Evolutionary conservation across 2,888 invertebrate species (phyloP).

Genomic region (Alitta virens): DNA sequence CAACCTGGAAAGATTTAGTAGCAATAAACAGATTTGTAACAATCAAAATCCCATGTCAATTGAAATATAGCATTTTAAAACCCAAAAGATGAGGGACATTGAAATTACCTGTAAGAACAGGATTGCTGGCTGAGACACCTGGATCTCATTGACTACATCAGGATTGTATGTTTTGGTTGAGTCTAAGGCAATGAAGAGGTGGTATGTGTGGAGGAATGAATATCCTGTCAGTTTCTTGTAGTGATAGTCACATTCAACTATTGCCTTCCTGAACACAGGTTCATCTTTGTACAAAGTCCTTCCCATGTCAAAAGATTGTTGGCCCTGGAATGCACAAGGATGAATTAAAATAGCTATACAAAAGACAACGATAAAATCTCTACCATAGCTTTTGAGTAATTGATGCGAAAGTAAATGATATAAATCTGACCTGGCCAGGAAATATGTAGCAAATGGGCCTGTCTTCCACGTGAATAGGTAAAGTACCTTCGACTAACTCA

Average conservation of each 20-base stretch:
- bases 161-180: not conserved
- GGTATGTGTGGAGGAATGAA: constrained; percentile 17
- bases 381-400: too few species aligned
- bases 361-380: too few species aligned
- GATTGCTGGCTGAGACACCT: constrained; percentile 13
- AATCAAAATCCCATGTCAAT: too few species aligned
- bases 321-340: constrained; percentile 9
- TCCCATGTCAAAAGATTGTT: constrained; percentile 26
- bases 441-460: constrained; percentile 23
- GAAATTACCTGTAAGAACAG: constrained; percentile 7
- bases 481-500: constrained; percentile 12
- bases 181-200: constrained; percentile 2
- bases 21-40: too few species aligned
- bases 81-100: too few species aligned
- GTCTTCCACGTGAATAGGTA: not conserved
- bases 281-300: constrained; percentile 21
- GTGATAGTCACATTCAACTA: constrained; percentile 16
- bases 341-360: not conserved
- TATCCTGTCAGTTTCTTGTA: constrained; percentile 18
- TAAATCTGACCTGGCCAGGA: constrained; percentile 14
- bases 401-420: too few species aligned
- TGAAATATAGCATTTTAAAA: too few species aligned
- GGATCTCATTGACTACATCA: constrained; percentile 5
- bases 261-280: constrained; percentile 13
- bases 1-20: not conserved